Base-by-base conservation (phyloP, 2,888 invertebrate genomes). In the Patella ulyssiponensis region DNA sequence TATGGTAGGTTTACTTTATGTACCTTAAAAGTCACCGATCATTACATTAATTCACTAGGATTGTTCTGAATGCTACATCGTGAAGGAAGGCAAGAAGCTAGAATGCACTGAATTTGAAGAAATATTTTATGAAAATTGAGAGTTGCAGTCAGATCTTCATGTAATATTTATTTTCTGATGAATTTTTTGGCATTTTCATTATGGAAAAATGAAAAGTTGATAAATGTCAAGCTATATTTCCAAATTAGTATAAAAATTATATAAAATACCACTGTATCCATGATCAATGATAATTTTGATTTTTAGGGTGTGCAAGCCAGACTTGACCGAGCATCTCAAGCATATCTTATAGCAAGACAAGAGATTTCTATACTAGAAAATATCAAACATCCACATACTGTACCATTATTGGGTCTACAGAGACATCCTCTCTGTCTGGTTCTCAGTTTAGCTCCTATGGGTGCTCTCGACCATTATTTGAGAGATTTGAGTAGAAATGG, bases 321-420 rank as follows among this genome's bases (percentile, higher is more conserved):
- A 73, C 81, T 88, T 75, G 88, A 88, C 75, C 84, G 82, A 23
- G 86, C 88, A 14, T 86, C 86, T 73, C 76, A 98, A 91, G 98
- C 99, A 0, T 99, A 99, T 92, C 97, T 97, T 91, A 98, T 97
- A 0, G 97, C 98, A 2, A 93, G 99, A 23, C 98, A 98, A 92
- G 99, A 99, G 92, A 93, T 99, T 77, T 95, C 96, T 86, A 97
- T 99, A 81, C 93, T 99, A 73, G 93, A 98, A 74, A 95, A 95
- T 11, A 93, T 99, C 75, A 94, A 95, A 75, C 99, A 99, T 93
- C 94, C 96, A 1, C 96, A 98, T 93, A 97, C 99, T 81, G 96
- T 98, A 76, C 96, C 97, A 3, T 94, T 98, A 83, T 94, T 97
- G 56, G 98, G 98, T 0, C 95, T 97, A 76, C 97, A 97, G 86